Conservation (phyloP, 2,113 vertebrate genomes). For the Monarcha castaneiventris region DNA sequence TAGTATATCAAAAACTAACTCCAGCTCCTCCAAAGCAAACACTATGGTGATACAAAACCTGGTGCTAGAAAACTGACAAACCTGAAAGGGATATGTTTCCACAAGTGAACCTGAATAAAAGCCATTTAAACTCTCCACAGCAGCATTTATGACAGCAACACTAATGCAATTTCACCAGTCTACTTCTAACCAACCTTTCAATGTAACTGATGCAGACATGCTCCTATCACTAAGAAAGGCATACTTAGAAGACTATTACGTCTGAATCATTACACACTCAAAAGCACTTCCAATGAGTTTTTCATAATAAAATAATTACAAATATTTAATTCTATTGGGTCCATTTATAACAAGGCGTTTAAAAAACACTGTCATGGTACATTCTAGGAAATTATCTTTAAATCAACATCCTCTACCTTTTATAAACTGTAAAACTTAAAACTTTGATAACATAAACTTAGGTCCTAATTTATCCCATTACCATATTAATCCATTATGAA, state of each 20-base stretch:
- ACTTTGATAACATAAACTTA: background rate
- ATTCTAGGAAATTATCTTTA: background rate
- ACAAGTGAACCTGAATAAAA: background rate
- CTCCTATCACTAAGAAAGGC: background rate
- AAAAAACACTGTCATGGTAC: background rate
- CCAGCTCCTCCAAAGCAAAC: background rate
- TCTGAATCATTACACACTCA: background rate
- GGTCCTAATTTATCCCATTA: background rate
- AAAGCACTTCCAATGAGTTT: background rate
- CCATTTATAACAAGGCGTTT: background rate
- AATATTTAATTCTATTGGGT: background rate
- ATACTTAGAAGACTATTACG: background rate
- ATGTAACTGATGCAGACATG: background rate
- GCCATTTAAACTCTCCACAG: background rate
- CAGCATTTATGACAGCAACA: background rate
- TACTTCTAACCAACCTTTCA: background rate
- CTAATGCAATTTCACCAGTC: background rate
- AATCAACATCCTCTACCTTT: background rate
- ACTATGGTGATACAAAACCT: background rate
- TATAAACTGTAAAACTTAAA: background rate
- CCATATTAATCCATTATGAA: background rate
- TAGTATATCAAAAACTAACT: background rate
- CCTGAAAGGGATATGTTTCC: background rate
- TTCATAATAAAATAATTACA: background rate
- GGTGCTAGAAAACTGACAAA: background rate